phyloP scores from a whole-genome alignment of 1,140 invertebrate genomes.

The Tachypleus tridentatus region DNA sequence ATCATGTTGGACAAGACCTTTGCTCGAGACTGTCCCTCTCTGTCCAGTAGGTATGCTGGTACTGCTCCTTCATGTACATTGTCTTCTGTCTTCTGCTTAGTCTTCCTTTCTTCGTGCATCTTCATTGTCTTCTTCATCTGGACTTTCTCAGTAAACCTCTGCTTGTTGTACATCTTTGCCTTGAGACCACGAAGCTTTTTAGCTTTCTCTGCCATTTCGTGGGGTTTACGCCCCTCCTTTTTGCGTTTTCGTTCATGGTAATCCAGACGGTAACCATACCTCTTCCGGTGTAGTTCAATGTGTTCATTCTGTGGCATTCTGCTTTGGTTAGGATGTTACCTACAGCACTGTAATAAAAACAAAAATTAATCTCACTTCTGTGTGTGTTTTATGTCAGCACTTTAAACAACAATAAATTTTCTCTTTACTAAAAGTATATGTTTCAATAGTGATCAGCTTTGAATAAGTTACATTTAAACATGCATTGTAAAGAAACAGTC shows the following conservation, averaged over 20 bases:
- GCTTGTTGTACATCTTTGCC: conserved; percentile 95
- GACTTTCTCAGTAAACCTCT: conserved; percentile 94
- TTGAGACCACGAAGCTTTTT: conserved; percentile 87
- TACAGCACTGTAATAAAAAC: too few species aligned
- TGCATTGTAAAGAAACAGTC: too few species aligned
- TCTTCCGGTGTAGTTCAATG: conserved; percentile 93
- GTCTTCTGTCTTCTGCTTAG: conserved; percentile 47
- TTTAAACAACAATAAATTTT: too few species aligned
- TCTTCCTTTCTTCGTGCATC: conserved; percentile 75
- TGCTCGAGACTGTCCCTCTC: conserved; percentile 83
- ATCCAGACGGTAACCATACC: conserved; percentile 89
- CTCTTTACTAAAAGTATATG: too few species aligned
- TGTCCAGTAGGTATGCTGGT: conserved; percentile 91
- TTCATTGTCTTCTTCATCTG: conserved; percentile 98
- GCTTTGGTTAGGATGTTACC: too few species aligned
- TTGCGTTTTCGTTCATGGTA: conserved; percentile 96
- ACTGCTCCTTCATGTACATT: conserved; percentile 77
- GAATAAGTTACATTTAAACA: too few species aligned
- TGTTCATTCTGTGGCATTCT: conserved; percentile 99
- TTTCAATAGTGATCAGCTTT: too few species aligned
- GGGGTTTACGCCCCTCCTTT: conserved; percentile 80
- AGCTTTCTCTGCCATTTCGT: conserved; percentile 79
- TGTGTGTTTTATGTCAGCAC: too few species aligned
- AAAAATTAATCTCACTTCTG: too few species aligned
- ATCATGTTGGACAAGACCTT: conserved; percentile 99